phyloP scores from a whole-genome alignment of 2,797 vertebrate species.

The Myotis findleyi region DNA sequence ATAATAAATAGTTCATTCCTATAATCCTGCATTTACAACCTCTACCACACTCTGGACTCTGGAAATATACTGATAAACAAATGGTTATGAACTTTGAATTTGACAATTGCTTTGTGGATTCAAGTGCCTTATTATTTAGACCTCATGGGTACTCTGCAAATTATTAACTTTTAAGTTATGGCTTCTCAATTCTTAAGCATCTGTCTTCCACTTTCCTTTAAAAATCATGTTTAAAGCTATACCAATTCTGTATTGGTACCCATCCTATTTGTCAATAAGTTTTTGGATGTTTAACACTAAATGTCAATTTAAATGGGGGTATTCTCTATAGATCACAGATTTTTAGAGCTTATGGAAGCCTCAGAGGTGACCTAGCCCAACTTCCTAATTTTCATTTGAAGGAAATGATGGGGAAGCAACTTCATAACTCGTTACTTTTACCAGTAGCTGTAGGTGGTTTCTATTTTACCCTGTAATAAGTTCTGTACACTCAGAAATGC shows the following conservation, averaged over 20 bases:
- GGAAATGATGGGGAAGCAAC: neutral
- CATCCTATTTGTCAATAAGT: neutral
- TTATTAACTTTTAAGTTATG: constrained; percentile 25
- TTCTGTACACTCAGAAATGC: neutral
- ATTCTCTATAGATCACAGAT: neutral
- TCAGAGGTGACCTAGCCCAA: neutral
- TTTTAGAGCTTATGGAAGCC: neutral
- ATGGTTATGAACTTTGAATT: constrained; percentile 14
- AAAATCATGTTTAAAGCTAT: neutral
- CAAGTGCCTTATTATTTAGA: neutral
- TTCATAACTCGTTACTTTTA: constrained; percentile 48
- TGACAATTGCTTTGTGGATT: constrained; percentile 27
- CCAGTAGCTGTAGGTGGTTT: constrained; percentile 7
- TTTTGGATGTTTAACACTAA: constrained; percentile 53
- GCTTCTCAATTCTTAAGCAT: neutral
- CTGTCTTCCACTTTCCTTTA: neutral
- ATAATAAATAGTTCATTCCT: neutral
- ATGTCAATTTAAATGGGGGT: neutral
- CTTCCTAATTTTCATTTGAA: neutral
- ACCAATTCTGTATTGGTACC: neutral
- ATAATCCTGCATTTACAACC: neutral
- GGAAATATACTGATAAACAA: constrained; percentile 41
- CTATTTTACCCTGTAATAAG: constrained; percentile 7
- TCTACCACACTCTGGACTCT: neutral
- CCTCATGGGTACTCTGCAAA: neutral